Evolutionary conservation across 2,888 invertebrate genomes (phyloP).

Genomic region (Microctonus aethiopoides): DNA sequence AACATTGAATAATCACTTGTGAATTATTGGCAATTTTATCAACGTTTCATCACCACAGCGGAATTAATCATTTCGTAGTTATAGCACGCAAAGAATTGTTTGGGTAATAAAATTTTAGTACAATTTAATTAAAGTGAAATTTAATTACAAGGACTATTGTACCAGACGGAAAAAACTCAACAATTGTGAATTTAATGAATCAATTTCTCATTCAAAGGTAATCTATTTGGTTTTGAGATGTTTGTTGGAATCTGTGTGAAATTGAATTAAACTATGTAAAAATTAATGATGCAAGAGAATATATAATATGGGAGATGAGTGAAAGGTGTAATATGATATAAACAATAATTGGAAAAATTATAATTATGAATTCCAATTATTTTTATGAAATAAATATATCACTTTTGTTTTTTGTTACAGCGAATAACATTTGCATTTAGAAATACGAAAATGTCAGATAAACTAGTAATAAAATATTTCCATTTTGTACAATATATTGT

Average conservation of each 20-base stretch:
- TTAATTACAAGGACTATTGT: too few species aligned
- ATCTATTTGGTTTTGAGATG: too few species aligned
- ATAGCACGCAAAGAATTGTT: too few species aligned
- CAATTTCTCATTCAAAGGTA: not conserved
- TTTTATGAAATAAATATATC: not conserved
- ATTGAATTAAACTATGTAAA: not conserved
- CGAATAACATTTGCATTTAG: not conserved
- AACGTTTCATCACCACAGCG: not conserved
- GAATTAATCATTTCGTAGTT: too few species aligned
- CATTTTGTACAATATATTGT: constrained; percentile 15
- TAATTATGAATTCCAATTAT: not conserved
- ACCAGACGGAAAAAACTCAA: too few species aligned
- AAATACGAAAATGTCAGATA: constrained; percentile 10
- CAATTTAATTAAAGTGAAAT: too few species aligned
- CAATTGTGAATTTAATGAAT: not conserved
- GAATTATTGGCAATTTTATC: not conserved
- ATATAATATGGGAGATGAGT: not conserved
- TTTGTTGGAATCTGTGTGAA: too few species aligned
- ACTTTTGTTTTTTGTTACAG: not conserved
- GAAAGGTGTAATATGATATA: not conserved
- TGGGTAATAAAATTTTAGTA: too few species aligned
- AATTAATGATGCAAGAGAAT: not conserved
- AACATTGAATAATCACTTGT: constrained; percentile 48
- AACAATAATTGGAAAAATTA: constrained; percentile 6
- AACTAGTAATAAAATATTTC: constrained; percentile 5